A percentile compares a stretch with the other conserved stretches of the same genome.
Conservation (phyloP, 2,797 vertebrate species). For the Enteromius anoplus region DNA sequence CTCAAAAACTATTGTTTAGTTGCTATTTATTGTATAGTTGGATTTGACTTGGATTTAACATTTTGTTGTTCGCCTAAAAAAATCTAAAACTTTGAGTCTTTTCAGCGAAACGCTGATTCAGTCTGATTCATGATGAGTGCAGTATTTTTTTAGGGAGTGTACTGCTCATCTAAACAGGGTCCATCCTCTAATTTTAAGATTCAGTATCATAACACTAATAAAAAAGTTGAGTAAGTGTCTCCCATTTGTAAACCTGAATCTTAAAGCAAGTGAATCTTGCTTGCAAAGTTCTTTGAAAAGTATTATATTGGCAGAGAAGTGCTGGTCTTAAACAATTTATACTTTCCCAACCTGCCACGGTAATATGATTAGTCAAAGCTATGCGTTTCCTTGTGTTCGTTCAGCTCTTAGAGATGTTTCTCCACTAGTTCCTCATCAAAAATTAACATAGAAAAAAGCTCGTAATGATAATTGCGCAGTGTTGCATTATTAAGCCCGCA, state of each 20-base stretch:
- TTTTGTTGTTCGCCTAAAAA: background rate
- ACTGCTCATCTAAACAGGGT: background rate
- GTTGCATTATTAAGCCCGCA: constrained; percentile 73
- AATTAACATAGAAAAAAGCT: constrained; percentile 62
- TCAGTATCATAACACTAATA: background rate
- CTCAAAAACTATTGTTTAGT: background rate
- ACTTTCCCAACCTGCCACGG: constrained; percentile 37
- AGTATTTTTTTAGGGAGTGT: background rate
- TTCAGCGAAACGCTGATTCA: too few relatives aligned
- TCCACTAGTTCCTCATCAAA: constrained; percentile 68
- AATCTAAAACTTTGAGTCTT: background rate
- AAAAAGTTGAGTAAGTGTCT: background rate
- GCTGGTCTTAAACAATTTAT: constrained; percentile 34
- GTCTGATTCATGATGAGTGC: background rate
- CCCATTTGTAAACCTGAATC: background rate
- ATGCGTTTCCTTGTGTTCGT: constrained; percentile 60
- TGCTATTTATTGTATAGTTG: too few relatives aligned
- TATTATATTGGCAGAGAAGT: constrained; percentile 38
- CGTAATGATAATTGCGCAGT: constrained; percentile 68
- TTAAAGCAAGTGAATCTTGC: constrained; percentile 12
- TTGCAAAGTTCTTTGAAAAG: constrained; percentile 12
- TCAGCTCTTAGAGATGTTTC: constrained; percentile 64
- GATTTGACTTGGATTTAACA: background rate
- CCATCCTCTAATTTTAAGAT: background rate
- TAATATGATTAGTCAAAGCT: constrained; percentile 59